Evolutionary conservation across 2,888 invertebrate genomes (phyloP).

Genomic region (Peribatodes rhomboidaria): DNA sequence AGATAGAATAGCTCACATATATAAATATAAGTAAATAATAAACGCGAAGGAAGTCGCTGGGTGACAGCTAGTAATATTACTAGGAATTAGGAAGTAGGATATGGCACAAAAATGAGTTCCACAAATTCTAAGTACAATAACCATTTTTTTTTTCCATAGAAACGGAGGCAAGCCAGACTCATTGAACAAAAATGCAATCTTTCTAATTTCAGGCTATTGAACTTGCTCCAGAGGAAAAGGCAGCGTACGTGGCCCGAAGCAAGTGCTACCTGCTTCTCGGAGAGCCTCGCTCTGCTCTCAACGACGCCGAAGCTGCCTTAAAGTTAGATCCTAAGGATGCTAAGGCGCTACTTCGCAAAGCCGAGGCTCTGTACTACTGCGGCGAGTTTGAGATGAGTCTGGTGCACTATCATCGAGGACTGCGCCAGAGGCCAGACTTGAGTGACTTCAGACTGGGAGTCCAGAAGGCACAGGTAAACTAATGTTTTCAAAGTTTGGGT

Average conservation of each 20-base stretch:
- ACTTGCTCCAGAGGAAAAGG: conserved; percentile 93
- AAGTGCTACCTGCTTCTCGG: conserved; percentile 95
- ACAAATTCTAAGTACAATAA: neutral
- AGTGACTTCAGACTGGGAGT: conserved; percentile 92
- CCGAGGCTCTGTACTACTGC: conserved; percentile 96
- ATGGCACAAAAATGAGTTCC: too few relatives aligned
- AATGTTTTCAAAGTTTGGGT: neutral
- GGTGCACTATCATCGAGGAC: conserved; percentile 95
- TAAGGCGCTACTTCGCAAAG: conserved; percentile 92
- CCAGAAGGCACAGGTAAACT: conserved; percentile 92
- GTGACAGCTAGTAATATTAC: too few relatives aligned
- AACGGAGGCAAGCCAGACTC: neutral
- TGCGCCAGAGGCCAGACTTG: conserved; percentile 93
- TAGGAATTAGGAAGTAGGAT: too few relatives aligned
- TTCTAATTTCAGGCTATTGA: conserved; percentile 92
- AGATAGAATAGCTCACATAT: too few relatives aligned
- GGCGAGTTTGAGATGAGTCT: conserved; percentile 97
- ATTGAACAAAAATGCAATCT: neutral
- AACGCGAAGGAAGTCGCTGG: too few relatives aligned
- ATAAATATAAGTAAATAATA: too few relatives aligned
- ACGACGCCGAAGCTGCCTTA: conserved; percentile 94
- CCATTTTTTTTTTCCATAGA: neutral
- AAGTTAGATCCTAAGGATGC: conserved; percentile 89
- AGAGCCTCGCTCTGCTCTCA: conserved; percentile 92
- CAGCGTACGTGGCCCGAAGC: conserved; percentile 95